Evolutionary conservation across 2,113 vertebrate species (phyloP), one percentile per base, ranked within the genome.

Genomic region (Bufo bufo): DNA sequence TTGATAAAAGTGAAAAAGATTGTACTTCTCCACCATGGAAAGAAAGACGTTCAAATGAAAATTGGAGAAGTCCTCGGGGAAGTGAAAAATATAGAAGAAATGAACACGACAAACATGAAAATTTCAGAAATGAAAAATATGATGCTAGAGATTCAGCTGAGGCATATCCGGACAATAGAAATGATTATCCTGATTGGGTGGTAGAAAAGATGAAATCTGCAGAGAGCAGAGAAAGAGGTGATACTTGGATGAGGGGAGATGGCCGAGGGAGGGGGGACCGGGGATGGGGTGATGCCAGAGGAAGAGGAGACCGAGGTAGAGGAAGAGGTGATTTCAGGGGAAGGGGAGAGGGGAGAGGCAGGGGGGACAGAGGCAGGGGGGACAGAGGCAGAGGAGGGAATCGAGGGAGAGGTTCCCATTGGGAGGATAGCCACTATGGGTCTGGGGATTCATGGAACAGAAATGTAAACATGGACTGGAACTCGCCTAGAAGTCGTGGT

Each of bases 181-280:
- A 93, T 16, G 96, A 97, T 13, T 97, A 97, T 90, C 97, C 97
- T 0, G 97, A 93, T 66, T 99, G 98, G 98, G 94, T 99, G 19
- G 96, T 94, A 58, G 98, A 99, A 92, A 97, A 94, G 93, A 95
- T 93, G 79, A 95, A 96, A 80, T 89, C 93, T 0, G 91, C 93
- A 2, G 92, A 93, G 12, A 97, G 97, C 56, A 78, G 86, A 91
- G 96, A 90, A 90, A 95, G 95, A 91, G 95, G 96, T 52, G 91
- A 84, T 71, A 10, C 23, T 14, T 81, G 63, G 63, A 66, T 69
- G 23, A 81, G 82, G 65, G 65, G 49, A 4, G 82, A 83, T 16
- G 14, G 63, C 11, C 50, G 61, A 83, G 81, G 82, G 10, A 23
- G 63, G 11, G 82, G 82, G 7, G 82, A 83, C 2, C 47, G 81